phyloP scores from a whole-genome alignment of 2,113 vertebrate species.

The Phalacrocorax pelagicus region DNA sequence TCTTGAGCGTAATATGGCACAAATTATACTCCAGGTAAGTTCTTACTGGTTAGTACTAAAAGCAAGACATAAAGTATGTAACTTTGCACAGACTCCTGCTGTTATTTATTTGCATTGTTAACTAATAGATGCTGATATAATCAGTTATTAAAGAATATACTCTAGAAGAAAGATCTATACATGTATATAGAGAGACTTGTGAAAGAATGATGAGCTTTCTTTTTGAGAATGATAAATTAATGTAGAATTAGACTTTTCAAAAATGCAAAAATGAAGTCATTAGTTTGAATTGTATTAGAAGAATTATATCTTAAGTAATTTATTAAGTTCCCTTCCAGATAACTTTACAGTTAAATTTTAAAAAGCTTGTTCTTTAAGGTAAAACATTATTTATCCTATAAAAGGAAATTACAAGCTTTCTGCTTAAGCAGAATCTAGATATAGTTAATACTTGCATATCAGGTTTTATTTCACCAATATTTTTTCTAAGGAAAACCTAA shows the following conservation, averaged over 20 bases:
- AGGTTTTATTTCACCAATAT: neutral
- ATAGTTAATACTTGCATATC: neutral
- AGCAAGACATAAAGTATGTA: neutral
- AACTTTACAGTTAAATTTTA: neutral
- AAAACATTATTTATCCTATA: neutral
- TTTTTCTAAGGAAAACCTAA: neutral
- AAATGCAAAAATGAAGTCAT: neutral
- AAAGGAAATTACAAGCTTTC: neutral
- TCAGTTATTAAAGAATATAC: neutral
- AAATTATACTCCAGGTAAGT: neutral
- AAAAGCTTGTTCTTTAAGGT: neutral
- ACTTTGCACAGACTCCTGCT: neutral
- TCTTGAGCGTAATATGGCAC: neutral
- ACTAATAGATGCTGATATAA: neutral
- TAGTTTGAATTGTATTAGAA: neutral
- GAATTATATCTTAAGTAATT: neutral
- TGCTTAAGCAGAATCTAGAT: neutral
- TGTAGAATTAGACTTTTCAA: neutral
- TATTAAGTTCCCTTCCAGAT: neutral
- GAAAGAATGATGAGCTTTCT: neutral
- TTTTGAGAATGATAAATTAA: neutral
- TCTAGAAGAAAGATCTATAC: neutral
- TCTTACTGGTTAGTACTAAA: conserved; percentile 1
- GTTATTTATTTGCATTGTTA: neutral
- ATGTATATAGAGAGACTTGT: neutral